A percentile compares a stretch with the other conserved stretches of the same genome.
Conservation (phyloP, 2,888 invertebrate species). For the Tenthredo mesomela region DNA sequence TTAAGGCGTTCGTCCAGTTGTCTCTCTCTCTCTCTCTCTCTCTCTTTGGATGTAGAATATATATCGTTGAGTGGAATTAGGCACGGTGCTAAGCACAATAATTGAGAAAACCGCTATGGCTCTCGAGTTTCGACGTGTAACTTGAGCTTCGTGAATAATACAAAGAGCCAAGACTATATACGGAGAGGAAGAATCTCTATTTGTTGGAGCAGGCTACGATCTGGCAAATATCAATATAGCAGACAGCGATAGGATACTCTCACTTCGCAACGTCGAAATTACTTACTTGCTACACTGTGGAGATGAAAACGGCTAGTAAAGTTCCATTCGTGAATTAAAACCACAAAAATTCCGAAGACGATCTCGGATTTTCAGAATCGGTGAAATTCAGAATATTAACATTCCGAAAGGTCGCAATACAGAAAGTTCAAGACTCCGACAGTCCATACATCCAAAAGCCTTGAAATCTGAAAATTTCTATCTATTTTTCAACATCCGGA, state of each 20-base stretch:
- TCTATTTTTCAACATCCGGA: too few relatives aligned
- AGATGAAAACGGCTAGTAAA: too few relatives aligned
- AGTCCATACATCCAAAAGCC: too few relatives aligned
- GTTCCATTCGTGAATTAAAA: neutral
- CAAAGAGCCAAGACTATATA: neutral
- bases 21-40: neutral
- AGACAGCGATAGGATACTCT: neutral
- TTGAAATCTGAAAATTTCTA: too few relatives aligned
- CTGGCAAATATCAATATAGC: neutral
- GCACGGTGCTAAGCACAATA: conserved; percentile 11
- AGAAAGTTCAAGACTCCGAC: too few relatives aligned
- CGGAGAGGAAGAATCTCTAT: neutral
- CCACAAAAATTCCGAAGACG: neutral
- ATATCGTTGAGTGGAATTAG: neutral
- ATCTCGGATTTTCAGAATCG: too few relatives aligned
- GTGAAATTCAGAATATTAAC: too few relatives aligned
- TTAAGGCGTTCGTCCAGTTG: conserved; percentile 21
- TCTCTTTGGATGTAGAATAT: neutral
- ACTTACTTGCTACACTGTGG: too few relatives aligned
- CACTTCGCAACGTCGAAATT: neutral
- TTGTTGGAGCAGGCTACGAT: neutral
- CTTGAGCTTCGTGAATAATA: neutral
- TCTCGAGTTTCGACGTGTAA: conserved; percentile 5
- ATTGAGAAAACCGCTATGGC: conserved; percentile 5
- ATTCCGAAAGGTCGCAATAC: too few relatives aligned